A percentile compares a stretch with the other conserved stretches of the same genome.
Conservation (phyloP, 2,113 vertebrate genomes). For the Laticauda laticaudata region DNA sequence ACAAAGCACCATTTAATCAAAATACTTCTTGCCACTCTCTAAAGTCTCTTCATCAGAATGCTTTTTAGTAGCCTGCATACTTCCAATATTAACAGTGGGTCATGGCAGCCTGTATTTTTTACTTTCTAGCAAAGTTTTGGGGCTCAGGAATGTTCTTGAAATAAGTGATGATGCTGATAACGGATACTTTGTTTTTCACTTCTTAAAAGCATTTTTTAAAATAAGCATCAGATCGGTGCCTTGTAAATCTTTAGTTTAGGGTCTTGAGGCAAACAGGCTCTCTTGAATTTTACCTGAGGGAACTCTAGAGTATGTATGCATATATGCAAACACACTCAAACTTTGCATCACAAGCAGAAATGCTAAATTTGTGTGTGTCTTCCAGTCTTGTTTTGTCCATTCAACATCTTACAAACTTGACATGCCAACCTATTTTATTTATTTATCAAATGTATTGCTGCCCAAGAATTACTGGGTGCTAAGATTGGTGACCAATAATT, state of each 20-base stretch:
- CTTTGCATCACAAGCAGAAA: background rate
- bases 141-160: background rate
- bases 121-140: background rate
- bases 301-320: background rate
- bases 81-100: background rate
- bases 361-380: background rate
- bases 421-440: too few relatives aligned
- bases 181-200: background rate
- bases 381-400: background rate
- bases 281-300: background rate
- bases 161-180: background rate
- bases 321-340: background rate
- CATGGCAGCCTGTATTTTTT: background rate
- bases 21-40: background rate
- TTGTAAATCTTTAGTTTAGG: background rate
- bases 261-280: background rate
- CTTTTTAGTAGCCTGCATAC: background rate
- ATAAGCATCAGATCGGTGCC: background rate
- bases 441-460: too few relatives aligned
- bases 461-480: background rate
- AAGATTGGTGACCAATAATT: background rate
- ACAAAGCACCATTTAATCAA: background rate
- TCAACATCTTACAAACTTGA: too few relatives aligned
- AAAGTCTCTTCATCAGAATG: background rate
- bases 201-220: background rate